Evolutionary conservation across 2,797 vertebrate genomes (phyloP).

Genomic region (Enteromius radiatus): DNA sequence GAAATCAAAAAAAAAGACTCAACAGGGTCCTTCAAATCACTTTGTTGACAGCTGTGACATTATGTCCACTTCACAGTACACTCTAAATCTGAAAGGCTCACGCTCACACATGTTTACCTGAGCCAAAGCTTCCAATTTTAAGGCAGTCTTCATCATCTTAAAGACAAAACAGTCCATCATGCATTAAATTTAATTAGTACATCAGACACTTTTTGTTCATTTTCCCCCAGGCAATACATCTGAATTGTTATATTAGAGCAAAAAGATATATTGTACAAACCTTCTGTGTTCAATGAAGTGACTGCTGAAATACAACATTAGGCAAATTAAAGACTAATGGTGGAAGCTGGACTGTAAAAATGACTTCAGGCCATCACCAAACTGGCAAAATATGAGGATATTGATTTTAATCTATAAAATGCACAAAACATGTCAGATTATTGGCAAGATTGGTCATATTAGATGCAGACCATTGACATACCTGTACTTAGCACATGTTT

Average conservation of each 20-base stretch:
- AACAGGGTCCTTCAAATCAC: conserved; percentile 24
- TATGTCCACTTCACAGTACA: conserved; percentile 24
- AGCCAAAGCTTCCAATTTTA: conserved; percentile 7
- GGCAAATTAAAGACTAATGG: not conserved
- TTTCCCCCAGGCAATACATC: not conserved
- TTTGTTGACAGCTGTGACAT: conserved; percentile 30
- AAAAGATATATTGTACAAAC: not conserved
- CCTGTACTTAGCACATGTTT: not conserved
- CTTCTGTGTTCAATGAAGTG: not conserved
- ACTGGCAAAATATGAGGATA: not conserved
- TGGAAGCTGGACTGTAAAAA: not conserved
- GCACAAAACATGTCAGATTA: not conserved
- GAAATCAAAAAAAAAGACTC: not conserved
- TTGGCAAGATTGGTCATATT: not conserved
- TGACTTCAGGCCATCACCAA: not conserved
- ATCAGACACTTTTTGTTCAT: not conserved
- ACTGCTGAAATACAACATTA: conserved; percentile 1
- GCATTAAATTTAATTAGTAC: not conserved
- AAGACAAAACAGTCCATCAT: conserved; percentile 27
- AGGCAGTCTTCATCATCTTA: conserved; percentile 12
- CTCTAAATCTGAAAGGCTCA: conserved; percentile 36
- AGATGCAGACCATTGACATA: not conserved
- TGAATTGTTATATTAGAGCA: not conserved
- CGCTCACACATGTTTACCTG: conserved; percentile 4
- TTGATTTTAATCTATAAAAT: conserved; percentile 8